phyloP scores from a whole-genome alignment of 37 sponge, comb jelly and placozoan genomes.

The Theonella swinhoei region DNA sequence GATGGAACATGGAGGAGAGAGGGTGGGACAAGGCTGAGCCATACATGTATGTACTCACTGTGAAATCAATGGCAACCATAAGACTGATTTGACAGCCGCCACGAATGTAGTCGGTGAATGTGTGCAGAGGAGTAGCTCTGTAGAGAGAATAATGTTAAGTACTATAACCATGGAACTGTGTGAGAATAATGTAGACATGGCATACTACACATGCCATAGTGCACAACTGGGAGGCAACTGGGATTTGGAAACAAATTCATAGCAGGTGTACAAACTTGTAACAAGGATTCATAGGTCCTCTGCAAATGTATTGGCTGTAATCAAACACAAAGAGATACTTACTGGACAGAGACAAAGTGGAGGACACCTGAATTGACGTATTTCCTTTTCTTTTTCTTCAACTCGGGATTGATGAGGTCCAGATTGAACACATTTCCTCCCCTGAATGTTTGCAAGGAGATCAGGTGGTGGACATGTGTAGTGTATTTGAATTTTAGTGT shows the following conservation, averaged over 20 bases:
- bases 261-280: too few relatives aligned
- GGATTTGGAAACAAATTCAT: too few relatives aligned
- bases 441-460: constrained; percentile 7
- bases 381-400: constrained; percentile 80
- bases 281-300: too few relatives aligned
- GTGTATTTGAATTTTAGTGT: too few relatives aligned
- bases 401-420: constrained; percentile 68
- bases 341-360: constrained; percentile 66
- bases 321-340: too few relatives aligned
- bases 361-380: constrained; percentile 79
- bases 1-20: too few relatives aligned
- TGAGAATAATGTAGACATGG: neutral
- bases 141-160: neutral
- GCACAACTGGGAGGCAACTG: too few relatives aligned
- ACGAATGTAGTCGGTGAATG: constrained; percentile 76
- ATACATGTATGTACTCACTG: constrained; percentile 77
- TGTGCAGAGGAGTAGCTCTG: constrained; percentile 68
- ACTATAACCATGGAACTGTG: neutral
- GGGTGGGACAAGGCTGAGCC: too few relatives aligned
- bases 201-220: neutral
- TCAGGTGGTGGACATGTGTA: neutral
- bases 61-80: constrained; percentile 83
- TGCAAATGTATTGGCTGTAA: too few relatives aligned
- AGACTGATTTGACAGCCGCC: constrained; percentile 87
- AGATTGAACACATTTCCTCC: constrained; percentile 66